These are phyloP conservation scores for Peromyscus leucopus DNA, from an alignment of 2,113 vertebrate genomes.

Conservation along the genomic window DNA sequence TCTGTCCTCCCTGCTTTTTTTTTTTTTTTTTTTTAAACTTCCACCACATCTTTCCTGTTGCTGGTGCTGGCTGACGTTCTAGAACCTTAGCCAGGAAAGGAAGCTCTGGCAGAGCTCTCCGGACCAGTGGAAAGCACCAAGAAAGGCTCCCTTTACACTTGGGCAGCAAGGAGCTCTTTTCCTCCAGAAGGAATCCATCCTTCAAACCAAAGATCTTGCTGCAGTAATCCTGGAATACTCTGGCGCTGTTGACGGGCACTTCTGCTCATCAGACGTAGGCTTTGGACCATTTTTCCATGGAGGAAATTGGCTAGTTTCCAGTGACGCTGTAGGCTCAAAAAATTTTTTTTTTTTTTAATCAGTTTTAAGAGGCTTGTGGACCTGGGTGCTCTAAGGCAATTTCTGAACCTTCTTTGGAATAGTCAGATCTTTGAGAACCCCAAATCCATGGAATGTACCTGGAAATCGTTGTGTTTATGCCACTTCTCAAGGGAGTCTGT, in stretches of 20 bases:
- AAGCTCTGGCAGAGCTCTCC: neutral
- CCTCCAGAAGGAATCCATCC: neutral
- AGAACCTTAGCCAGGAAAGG: neutral
- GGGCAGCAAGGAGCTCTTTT: neutral
- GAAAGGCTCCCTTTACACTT: neutral
- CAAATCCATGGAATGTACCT: neutral
- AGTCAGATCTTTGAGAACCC: neutral
- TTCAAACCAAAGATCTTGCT: neutral
- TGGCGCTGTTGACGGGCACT: neutral
- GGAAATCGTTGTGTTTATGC: neutral
- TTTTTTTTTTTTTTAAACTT: neutral
- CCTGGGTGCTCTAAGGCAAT: neutral
- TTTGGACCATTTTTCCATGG: neutral
- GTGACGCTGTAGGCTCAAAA: neutral
- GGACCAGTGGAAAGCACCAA: neutral
- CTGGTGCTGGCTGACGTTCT: constrained; percentile 7
- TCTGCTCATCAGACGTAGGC: neutral
- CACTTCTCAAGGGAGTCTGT: neutral
- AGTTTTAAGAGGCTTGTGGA: neutral
- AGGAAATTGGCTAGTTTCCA: neutral
- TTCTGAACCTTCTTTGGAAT: neutral
- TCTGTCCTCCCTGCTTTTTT: neutral
- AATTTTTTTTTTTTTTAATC: neutral
- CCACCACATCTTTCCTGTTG: neutral
- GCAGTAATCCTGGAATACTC: neutral